Evolutionary conservation across 1,140 invertebrate species (phyloP).

Genomic region (Rhopalosiphum maidis): DNA sequence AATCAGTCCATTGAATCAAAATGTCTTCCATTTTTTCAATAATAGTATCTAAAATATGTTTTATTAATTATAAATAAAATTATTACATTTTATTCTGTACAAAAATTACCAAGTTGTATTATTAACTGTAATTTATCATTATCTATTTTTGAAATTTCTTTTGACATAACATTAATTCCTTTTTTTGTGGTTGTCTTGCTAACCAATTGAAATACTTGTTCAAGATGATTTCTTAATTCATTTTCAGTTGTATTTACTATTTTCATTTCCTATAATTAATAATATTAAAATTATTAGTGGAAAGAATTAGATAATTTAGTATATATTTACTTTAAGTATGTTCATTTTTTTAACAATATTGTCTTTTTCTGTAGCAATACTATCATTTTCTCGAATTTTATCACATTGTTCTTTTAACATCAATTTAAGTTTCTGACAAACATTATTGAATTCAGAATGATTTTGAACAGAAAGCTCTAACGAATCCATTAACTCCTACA

Average conservation of each 20-base stretch:
- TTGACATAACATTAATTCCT: constrained; percentile 75
- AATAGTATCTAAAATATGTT: constrained; percentile 65
- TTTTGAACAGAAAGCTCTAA: constrained; percentile 85
- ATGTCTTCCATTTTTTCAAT: constrained; percentile 76
- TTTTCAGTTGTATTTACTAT: not conserved
- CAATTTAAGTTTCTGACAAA: constrained; percentile 77
- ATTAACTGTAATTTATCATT: constrained; percentile 33
- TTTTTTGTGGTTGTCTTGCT: constrained; percentile 82
- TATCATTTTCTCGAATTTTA: constrained; percentile 78
- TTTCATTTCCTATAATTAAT: constrained; percentile 64
- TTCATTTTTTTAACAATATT: constrained; percentile 79
- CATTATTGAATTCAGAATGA: constrained; percentile 78
- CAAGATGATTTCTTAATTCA: constrained; percentile 67
- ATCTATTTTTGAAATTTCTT: constrained; percentile 69
- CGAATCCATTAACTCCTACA: constrained; percentile 77
- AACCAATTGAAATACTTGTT: constrained; percentile 72
- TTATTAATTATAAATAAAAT: not conserved
- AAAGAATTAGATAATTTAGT: not conserved
- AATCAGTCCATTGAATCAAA: constrained; percentile 84
- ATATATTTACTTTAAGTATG: constrained; percentile 66
- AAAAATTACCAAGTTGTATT: constrained; percentile 19
- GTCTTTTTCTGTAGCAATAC: constrained; percentile 79
- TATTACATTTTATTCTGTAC: not conserved
- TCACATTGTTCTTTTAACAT: constrained; percentile 80
- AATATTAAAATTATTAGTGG: constrained; percentile 59